A percentile compares a stretch with the other conserved stretches of the same genome.
These are phyloP conservation scores for Diarsia dahlii DNA, from an alignment of 2,888 invertebrate species.

Conservation along the genomic window DNA sequence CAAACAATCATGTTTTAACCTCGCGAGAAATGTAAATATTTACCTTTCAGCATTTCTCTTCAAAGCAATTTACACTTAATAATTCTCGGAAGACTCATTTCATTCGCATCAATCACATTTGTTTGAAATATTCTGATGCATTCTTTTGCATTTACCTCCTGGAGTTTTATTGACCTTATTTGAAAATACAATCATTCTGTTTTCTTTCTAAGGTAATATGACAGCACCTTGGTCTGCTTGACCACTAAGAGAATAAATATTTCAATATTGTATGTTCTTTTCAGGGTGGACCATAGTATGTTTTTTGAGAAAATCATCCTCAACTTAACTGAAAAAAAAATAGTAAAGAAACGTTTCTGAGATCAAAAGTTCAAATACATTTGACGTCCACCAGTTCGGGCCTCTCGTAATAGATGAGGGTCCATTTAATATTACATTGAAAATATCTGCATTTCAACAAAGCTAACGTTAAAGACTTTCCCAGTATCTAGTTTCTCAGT, in stretches of 20 bases:
- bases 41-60: slow-evolving; percentile 34
- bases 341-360: not conserved
- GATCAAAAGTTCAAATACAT: no score
- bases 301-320: no score
- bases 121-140: slow-evolving; percentile 36
- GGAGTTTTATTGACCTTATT: not conserved
- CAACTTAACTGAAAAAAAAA: not conserved
- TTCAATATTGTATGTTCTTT: not conserved
- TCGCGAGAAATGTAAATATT: slow-evolving; percentile 51
- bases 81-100: slow-evolving; percentile 35
- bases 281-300: not conserved
- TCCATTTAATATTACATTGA: no score
- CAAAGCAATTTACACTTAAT: slow-evolving; percentile 15
- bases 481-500: no score
- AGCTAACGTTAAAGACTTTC: no score
- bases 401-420: no score
- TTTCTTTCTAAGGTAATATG: no score
- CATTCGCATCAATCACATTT: slow-evolving; percentile 13
- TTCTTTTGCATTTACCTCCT: not conserved
- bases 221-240: not conserved
- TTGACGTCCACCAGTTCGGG: no score
- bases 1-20: not conserved
- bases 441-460: no score
- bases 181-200: not conserved
- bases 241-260: not conserved